These are phyloP conservation scores for Oceanodroma tethys DNA, from an alignment of 2,113 vertebrate species.

Conservation along the genomic window DNA sequence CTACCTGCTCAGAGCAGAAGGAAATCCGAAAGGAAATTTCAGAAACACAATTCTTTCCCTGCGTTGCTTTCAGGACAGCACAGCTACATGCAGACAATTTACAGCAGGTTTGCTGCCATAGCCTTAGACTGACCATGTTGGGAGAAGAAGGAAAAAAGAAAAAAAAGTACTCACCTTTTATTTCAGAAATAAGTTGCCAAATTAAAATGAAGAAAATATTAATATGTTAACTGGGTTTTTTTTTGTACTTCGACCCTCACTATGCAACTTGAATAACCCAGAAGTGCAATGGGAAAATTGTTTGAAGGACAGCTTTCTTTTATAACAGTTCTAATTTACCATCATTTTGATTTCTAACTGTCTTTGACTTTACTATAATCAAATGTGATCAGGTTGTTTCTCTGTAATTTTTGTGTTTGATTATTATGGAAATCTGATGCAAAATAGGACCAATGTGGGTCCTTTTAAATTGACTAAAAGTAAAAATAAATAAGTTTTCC, in stretches of 20 bases:
- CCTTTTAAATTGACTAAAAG: background rate
- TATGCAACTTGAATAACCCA: background rate
- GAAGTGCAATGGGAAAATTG: background rate
- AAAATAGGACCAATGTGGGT: background rate
- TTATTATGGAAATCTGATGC: background rate
- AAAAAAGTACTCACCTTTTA: background rate
- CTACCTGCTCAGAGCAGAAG: background rate
- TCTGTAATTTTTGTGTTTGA: background rate
- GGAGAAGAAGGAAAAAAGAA: background rate
- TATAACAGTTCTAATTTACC: background rate
- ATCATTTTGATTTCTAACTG: background rate
- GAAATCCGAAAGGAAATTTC: background rate
- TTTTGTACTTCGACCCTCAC: background rate
- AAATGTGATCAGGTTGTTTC: background rate
- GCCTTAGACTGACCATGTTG: background rate
- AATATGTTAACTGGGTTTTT: rapidly evolving
- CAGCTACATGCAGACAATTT: background rate
- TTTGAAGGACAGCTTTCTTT: background rate
- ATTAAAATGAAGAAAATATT: background rate
- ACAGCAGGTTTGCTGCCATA: background rate
- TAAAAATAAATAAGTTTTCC: background rate
- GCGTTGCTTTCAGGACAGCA: background rate
- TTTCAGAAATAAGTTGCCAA: background rate
- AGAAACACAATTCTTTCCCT: background rate
- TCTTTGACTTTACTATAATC: background rate